Evolutionary conservation across 1,140 invertebrate genomes (phyloP), one percentile per base, ranked within the genome.

Genomic region (Sesamia nonagrioides): DNA sequence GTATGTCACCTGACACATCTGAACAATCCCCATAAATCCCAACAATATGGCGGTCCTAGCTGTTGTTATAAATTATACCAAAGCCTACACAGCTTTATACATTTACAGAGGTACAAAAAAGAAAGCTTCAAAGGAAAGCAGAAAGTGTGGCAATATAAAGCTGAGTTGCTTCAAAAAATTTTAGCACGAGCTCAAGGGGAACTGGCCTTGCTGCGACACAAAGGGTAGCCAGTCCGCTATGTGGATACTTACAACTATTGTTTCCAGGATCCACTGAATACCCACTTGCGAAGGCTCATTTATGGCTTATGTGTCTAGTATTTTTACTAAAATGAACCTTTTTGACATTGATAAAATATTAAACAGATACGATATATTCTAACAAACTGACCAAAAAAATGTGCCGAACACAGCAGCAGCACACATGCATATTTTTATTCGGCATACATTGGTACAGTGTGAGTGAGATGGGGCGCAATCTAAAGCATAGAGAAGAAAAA

Each of bases 61-160:
- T 50, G 68, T 37, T 45, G 68, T 71, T 18, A 37, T 37, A 69
- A 69, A 69, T 69, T 69, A 69, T 45, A 50, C 11, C 21, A 11
- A 15, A 48, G 40, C 18, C 15, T 27, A 69, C 50, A 48, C 42
- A 50, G 42, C 50, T 48, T 33, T 27, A 50, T 69, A 15, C 66
- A 66, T 66, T 66, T 66, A n/a, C 18, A 37, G 9, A 3, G n/a
- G 1, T 40, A 17, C 42, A 40, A 66, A 66, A 21, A 37, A 66
- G 37, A 42, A 42, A 21, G 61, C 37, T 42, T 42, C 37, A 66
- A 66, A 66, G 61, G 61, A 42, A 66, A 42, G 37, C 7, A 17
- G 11, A 66, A 66, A 42, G 61, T 21, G 61, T 42, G 35, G 8
- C 13, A 42, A 66, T 40, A 40, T 42, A 66, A 66, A 66, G 11